A percentile compares a stretch with the other conserved stretches of the same genome.
These are phyloP conservation scores for Grapholita molesta DNA, from an alignment of 1,140 invertebrate species.

Conservation along the genomic window DNA sequence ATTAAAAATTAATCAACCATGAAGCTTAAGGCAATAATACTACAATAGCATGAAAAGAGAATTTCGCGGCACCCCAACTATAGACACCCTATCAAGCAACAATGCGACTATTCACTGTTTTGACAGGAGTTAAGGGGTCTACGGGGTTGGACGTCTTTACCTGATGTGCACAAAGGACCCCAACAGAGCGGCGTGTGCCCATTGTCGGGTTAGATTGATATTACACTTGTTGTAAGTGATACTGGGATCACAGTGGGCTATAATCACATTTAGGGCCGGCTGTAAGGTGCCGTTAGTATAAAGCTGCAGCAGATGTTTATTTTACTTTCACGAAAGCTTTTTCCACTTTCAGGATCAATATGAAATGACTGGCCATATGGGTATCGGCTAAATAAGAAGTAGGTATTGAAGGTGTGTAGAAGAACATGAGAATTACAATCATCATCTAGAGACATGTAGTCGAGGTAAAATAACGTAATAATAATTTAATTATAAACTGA, in stretches of 20 bases:
- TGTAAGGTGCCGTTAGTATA: neutral
- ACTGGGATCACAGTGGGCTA: neutral
- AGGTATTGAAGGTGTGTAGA: neutral
- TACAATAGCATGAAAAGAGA: conserved; percentile 12
- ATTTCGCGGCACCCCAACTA: conserved; percentile 12
- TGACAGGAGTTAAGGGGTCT: conserved; percentile 14
- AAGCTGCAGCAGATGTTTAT: neutral
- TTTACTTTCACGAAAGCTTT: neutral
- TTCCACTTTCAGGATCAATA: neutral
- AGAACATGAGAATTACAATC: too few species aligned
- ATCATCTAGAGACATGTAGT: too few species aligned
- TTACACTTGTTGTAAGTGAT: conserved; percentile 7
- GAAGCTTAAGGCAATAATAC: neutral
- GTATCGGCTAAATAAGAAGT: neutral
- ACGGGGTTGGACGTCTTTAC: neutral
- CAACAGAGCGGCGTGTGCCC: neutral
- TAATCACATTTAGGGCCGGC: neutral
- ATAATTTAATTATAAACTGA: too few species aligned
- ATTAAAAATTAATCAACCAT: neutral
- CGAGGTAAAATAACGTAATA: too few species aligned
- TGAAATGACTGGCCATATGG: neutral
- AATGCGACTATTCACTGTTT: conserved; percentile 5
- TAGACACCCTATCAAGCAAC: neutral
- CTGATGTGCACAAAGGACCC: neutral
- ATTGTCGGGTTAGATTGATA: conserved; percentile 14